Evolutionary conservation across 2,113 vertebrate species (phyloP).

Genomic region (Penelope pileata): DNA sequence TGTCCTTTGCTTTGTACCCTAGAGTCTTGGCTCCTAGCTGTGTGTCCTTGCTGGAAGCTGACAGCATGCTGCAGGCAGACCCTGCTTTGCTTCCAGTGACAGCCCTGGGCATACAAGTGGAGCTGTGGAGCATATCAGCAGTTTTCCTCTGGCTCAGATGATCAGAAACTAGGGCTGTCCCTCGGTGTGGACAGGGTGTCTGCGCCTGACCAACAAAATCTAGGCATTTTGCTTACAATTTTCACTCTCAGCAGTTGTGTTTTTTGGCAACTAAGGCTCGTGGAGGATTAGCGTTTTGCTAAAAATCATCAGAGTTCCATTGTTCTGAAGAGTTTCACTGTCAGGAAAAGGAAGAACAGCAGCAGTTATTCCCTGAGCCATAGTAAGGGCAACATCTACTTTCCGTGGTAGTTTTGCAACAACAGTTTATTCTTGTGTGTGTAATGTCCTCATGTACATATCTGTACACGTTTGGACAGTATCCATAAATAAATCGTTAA

Average conservation of each 20-base stretch:
- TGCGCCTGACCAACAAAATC: neutral
- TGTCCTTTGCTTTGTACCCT: neutral
- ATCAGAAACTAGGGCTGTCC: neutral
- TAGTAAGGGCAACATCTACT: neutral
- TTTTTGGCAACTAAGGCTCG: neutral
- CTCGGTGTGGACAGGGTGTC: no score
- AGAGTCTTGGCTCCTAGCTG: neutral
- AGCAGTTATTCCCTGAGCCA: neutral
- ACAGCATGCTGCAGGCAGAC: neutral
- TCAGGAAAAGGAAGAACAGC: neutral
- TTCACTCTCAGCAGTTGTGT: neutral
- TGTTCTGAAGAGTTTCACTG: neutral
- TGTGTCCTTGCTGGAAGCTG: neutral
- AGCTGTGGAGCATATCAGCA: neutral
- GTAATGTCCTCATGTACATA: neutral
- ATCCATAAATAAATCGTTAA: neutral
- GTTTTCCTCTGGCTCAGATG: neutral
- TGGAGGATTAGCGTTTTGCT: neutral
- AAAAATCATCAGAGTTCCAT: neutral
- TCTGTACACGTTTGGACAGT: neutral
- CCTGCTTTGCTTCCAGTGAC: neutral
- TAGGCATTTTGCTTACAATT: neutral
- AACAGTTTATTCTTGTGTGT: neutral
- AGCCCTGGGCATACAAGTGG: neutral
- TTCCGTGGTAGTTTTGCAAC: neutral